A percentile compares a stretch with the other conserved stretches of the same genome.
These are phyloP conservation scores for Brachyptera putata DNA, from an alignment of 2,888 invertebrate genomes.

Conservation along the genomic window DNA sequence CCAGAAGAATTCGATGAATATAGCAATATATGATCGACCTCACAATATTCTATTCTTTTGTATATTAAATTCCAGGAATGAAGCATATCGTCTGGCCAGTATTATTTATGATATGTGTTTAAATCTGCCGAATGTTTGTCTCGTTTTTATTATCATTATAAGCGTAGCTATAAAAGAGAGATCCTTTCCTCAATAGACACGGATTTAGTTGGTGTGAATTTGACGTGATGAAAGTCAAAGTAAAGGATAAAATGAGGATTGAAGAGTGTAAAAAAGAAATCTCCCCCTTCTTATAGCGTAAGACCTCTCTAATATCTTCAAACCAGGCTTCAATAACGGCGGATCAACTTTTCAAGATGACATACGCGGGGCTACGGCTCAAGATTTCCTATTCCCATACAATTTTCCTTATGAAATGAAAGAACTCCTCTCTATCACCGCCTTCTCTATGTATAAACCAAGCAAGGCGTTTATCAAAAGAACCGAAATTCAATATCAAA, in stretches of 20 bases:
- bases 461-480: neutral
- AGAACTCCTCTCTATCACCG: neutral
- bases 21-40: too few species aligned
- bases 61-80: too few species aligned
- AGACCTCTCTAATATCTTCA: slow-evolving; percentile 18
- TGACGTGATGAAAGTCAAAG: slow-evolving; percentile 10
- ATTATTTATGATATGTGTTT: too few species aligned
- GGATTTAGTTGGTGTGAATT: neutral
- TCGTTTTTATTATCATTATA: too few species aligned
- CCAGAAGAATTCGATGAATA: too few species aligned
- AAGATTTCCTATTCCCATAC: slow-evolving; percentile 10
- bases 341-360: slow-evolving; percentile 17
- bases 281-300: slow-evolving; percentile 5
- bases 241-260: slow-evolving; percentile 1
- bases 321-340: slow-evolving; percentile 16
- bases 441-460: neutral
- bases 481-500: neutral
- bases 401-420: slow-evolving; percentile 17
- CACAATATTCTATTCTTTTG: too few species aligned
- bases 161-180: too few species aligned
- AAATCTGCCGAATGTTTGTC: too few species aligned
- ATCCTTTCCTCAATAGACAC: too few species aligned
- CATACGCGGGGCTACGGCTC: neutral
- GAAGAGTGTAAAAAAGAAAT: slow-evolving; percentile 16
- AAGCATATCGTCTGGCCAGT: too few species aligned